Evolutionary conservation across 2,888 invertebrate species (phyloP).

Genomic region (Hecatera dysodea): DNA sequence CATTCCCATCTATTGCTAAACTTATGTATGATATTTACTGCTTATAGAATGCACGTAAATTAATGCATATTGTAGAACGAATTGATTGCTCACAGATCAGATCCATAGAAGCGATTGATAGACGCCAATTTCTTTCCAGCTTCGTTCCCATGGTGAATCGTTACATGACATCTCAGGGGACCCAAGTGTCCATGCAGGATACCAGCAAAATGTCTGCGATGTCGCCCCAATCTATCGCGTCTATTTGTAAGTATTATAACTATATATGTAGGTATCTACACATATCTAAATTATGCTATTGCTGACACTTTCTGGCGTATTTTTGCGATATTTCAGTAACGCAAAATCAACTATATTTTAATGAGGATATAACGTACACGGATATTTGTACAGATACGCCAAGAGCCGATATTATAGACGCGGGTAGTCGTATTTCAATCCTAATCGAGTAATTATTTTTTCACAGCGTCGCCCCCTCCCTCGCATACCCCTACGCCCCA

Average conservation of each 20-base stretch:
- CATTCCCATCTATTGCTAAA: slow-evolving; percentile 11
- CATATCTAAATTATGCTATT: not conserved
- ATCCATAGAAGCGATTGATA: slow-evolving; percentile 58
- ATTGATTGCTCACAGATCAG: slow-evolving; percentile 41
- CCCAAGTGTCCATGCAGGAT: slow-evolving; percentile 89
- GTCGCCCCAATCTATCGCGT: slow-evolving; percentile 90
- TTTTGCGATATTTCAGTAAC: not conserved
- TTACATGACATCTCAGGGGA: slow-evolving; percentile 90
- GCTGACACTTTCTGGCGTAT: not conserved
- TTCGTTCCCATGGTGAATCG: slow-evolving; percentile 90
- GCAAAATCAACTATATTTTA: not conserved
- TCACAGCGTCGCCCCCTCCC: slow-evolving; percentile 87
- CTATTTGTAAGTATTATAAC: slow-evolving; percentile 84
- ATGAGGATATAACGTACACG: not conserved
- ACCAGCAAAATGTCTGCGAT: slow-evolving; percentile 88
- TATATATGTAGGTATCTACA: too few relatives aligned
- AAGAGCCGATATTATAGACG: not conserved
- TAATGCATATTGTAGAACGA: slow-evolving; percentile 34
- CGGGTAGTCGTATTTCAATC: not conserved
- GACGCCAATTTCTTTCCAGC: slow-evolving; percentile 73
- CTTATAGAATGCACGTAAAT: slow-evolving; percentile 33
- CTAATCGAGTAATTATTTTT: slow-evolving; percentile 19
- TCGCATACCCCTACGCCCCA: slow-evolving; percentile 89
- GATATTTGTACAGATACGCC: not conserved
- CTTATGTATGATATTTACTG: slow-evolving; percentile 6